Evolutionary conservation across 2,797 vertebrate genomes (phyloP).

Genomic region (Gallirallus australis): DNA sequence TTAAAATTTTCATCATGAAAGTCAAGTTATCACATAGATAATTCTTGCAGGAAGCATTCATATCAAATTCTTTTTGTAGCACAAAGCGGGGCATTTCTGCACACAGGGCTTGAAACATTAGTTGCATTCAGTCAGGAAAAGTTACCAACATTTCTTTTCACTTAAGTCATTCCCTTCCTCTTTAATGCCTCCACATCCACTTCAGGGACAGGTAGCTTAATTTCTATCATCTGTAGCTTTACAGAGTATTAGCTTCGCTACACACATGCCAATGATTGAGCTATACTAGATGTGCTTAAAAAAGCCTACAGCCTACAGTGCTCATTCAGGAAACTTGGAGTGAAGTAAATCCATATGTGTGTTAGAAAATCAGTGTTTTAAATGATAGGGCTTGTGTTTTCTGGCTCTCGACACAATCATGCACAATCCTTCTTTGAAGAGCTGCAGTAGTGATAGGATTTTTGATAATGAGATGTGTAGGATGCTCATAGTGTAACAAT

Average conservation of each 20-base stretch:
- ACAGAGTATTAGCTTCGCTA: slow-evolving; percentile 75
- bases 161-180: slow-evolving; percentile 70
- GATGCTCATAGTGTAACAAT: background rate
- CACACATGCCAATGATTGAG: slow-evolving; percentile 73
- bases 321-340: slow-evolving; percentile 79
- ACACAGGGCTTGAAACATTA: slow-evolving; percentile 4
- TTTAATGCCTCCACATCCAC: slow-evolving; percentile 77
- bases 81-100: slow-evolving; percentile 27
- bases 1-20: slow-evolving; percentile 1
- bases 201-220: slow-evolving; percentile 83
- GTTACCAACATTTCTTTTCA: slow-evolving; percentile 74
- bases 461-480: slow-evolving; percentile 30
- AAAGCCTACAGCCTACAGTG: slow-evolving; percentile 59
- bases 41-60: background rate
- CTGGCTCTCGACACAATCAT: slow-evolving; percentile 62
- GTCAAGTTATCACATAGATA: background rate
- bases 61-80: background rate
- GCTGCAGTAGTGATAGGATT: slow-evolving; percentile 53
- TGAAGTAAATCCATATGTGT: slow-evolving; percentile 83
- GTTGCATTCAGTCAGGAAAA: slow-evolving; percentile 34
- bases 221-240: slow-evolving; percentile 81
- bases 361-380: slow-evolving; percentile 53
- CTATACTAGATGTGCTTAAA: slow-evolving; percentile 67
- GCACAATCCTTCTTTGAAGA: slow-evolving; percentile 73
- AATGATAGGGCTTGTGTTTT: slow-evolving; percentile 55